phyloP scores from a whole-genome alignment of 2,888 invertebrate genomes.

The Phortica okadai region DNA sequence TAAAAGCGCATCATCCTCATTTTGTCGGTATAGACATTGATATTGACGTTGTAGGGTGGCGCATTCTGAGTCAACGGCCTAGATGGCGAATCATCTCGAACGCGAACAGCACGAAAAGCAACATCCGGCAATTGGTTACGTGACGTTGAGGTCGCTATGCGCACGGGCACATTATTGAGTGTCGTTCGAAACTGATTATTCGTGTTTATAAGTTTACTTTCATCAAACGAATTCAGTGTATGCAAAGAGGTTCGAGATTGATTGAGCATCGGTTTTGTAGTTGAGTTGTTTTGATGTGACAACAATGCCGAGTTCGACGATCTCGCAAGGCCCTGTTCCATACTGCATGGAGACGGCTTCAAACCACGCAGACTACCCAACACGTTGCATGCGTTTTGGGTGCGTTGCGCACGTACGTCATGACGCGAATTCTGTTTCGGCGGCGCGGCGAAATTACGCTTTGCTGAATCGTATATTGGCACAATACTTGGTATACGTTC shows the following conservation, averaged over 20 bases:
- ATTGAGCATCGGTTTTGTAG: neutral
- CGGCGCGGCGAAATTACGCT: neutral
- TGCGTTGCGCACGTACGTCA: constrained; percentile 28
- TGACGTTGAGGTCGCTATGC: constrained; percentile 54
- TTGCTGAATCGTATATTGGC: constrained; percentile 37
- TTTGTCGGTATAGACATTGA: constrained; percentile 65
- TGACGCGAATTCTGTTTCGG: neutral
- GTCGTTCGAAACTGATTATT: constrained; percentile 45
- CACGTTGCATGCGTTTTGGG: constrained; percentile 32
- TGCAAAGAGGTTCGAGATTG: neutral
- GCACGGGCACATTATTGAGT: constrained; percentile 57
- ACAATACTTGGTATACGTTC: constrained; percentile 62
- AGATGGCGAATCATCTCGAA: constrained; percentile 34
- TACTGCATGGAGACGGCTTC: constrained; percentile 35
- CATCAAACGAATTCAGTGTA: neutral
- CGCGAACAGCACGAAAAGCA: constrained; percentile 43
- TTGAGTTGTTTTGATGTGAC: neutral
- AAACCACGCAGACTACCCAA: constrained; percentile 30
- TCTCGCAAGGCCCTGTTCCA: constrained; percentile 40
- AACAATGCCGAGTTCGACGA: constrained; percentile 8
- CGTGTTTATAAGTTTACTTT: neutral
- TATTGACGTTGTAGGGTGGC: constrained; percentile 59
- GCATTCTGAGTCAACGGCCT: constrained; percentile 1
- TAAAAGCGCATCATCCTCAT: constrained; percentile 46
- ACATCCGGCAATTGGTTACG: constrained; percentile 32